These are phyloP conservation scores for Dyspetes luteomarginatus DNA, from an alignment of 2,888 invertebrate genomes.

Conservation along the genomic window DNA sequence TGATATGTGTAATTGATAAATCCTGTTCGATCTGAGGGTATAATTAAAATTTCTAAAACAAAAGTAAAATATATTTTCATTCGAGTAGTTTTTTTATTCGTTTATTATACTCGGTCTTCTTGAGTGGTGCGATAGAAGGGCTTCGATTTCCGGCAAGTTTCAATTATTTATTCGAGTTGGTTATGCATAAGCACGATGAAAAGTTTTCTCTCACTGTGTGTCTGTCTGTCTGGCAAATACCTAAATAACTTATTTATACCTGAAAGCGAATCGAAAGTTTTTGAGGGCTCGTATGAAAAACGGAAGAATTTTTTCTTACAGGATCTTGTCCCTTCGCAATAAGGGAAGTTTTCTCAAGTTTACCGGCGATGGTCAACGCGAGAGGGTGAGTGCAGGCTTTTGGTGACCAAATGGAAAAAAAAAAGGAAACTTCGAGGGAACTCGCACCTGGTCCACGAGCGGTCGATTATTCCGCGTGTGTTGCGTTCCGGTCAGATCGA, in stretches of 20 bases:
- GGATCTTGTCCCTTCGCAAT: slow-evolving; percentile 35
- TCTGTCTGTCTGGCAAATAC: slow-evolving; percentile 6
- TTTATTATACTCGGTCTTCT: too few relatives aligned
- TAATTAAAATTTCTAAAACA: too few relatives aligned
- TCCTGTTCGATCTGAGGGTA: too few relatives aligned
- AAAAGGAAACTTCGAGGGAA: slow-evolving; percentile 20
- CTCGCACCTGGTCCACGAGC: slow-evolving; percentile 59
- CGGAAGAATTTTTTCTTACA: slow-evolving; percentile 47
- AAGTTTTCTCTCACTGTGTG: neutral
- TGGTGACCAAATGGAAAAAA: slow-evolving; percentile 52
- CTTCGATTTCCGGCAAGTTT: slow-evolving; percentile 1
- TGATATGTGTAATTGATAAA: too few relatives aligned
- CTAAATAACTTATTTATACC: slow-evolving; percentile 50
- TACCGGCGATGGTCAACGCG: slow-evolving; percentile 54
- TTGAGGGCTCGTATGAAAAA: slow-evolving; percentile 20
- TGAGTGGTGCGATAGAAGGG: too few relatives aligned
- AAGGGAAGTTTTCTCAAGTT: slow-evolving; percentile 34
- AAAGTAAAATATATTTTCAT: too few relatives aligned
- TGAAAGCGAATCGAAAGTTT: slow-evolving; percentile 31
- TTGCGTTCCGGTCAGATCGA: slow-evolving; percentile 60
- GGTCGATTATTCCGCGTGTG: slow-evolving; percentile 38
- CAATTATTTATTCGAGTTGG: slow-evolving; percentile 18
- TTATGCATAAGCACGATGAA: neutral
- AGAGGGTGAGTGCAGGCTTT: slow-evolving; percentile 46
- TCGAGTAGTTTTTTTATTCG: too few relatives aligned